Base-by-base conservation (phyloP, 2,797 vertebrate genomes). In the Tapirus indicus region DNA sequence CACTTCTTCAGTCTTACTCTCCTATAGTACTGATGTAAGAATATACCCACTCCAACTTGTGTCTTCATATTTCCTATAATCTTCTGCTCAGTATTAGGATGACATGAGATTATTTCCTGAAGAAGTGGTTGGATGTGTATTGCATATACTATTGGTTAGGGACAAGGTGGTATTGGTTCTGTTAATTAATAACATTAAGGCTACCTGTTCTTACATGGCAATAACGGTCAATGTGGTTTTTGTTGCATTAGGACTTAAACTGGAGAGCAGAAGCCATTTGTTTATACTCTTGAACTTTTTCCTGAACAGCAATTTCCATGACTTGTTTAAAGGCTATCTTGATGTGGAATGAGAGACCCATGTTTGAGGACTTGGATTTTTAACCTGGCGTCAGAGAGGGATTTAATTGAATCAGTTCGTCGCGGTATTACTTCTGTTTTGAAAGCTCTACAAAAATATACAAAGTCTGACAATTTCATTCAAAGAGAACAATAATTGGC, bases 401-500 rank as follows among this genome's bases (percentile, higher is more conserved):
- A 27, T n/a, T 84, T 91, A 35, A 94, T 0, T 68, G 49, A 82
- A 38, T 91, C 49, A 78, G 27, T 41, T 66, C 7, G 0, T 94
- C 68, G 38, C 0, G 1, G 16, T 25, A 17, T 56, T 71, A 69
- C 71, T 94, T 92, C n/a, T 94, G 21, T 87, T 92, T 78, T 89
- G 92, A 94, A 88, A 96, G 27, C 20, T 69, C 9, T 89, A 52
- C 27, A 78, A 49, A 94, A 95, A 89, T 79, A 69, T 23, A 62
- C n/a, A 64, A 20, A 68, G 41, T 58, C 78, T 74, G 79, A 79
- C 58, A 38, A 14, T 75, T 95, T 92, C 56, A 88, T 80, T 95
- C 29, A 35, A 58, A 69, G 62, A 88, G 68, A 87, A 74, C 21
- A 93, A 29, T 56, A 58, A 85, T 35, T 93, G 72, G 18, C 49